Percentiles rank a stretch among this genome's conserved stretches.
Evolutionary conservation across 2,797 vertebrate genomes (phyloP).

Genomic region (Schizopygopsis malacanthus): DNA sequence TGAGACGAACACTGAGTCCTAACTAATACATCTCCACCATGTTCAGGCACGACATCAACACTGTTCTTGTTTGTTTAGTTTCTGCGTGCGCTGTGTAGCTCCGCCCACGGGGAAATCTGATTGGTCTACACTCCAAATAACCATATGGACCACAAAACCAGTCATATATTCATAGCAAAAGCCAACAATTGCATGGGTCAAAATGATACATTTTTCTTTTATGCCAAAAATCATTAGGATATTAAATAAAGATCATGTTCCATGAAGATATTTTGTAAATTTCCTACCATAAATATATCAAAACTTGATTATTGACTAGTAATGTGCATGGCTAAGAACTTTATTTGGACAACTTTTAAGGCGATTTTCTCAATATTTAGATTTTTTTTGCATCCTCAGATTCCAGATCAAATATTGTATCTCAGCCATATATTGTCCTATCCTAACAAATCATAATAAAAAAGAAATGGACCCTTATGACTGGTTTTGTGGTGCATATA

Average conservation of each 20-base stretch:
- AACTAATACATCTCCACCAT: neutral
- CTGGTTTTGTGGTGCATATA: neutral
- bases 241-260: neutral
- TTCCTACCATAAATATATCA: no score
- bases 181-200: neutral
- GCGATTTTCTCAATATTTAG: no score
- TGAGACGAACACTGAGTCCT: neutral
- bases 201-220: neutral
- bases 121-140: neutral
- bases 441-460: neutral
- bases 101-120: neutral
- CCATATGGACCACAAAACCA: neutral
- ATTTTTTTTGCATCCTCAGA: no score
- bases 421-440: neutral
- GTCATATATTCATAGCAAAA: neutral
- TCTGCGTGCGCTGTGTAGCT: neutral
- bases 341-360: no score
- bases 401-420: no score
- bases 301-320: no score
- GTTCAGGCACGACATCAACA: neutral
- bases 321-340: no score
- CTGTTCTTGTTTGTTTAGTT: neutral
- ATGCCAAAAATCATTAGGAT: neutral
- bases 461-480: neutral
- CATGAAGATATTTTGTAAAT: neutral